These are phyloP conservation scores for Zhuqinia jingwanae DNA, from an alignment of 2,888 invertebrate species.

Conservation along the genomic window DNA sequence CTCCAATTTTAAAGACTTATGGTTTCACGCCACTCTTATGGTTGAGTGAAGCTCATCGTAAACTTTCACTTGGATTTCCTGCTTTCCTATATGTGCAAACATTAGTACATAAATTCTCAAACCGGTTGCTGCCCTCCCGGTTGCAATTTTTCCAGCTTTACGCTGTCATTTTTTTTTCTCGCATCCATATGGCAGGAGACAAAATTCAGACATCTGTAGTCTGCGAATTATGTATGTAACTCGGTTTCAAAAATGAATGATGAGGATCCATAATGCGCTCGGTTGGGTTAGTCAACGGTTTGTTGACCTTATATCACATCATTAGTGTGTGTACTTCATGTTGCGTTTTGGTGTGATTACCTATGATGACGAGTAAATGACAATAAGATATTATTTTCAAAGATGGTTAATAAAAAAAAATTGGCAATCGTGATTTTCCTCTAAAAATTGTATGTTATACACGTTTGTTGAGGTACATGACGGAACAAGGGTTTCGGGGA, in stretches of 20 bases:
- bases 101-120: neutral
- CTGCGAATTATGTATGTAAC: conserved; percentile 14
- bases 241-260: conserved; percentile 22
- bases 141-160: neutral
- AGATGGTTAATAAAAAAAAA: too few species aligned
- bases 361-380: conserved; percentile 19
- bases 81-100: neutral
- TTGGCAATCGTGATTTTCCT: conserved; percentile 37
- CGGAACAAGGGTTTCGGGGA: neutral
- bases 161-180: neutral
- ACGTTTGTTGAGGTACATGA: neutral
- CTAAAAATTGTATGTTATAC: conserved; percentile 2
- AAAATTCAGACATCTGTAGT: neutral
- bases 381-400: conserved; percentile 24
- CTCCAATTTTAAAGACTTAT: conserved; percentile 4
- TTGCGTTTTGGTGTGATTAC: neutral
- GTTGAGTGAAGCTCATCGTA: conserved; percentile 13
- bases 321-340: conserved; percentile 25
- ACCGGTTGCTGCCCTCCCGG: neutral
- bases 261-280: neutral
- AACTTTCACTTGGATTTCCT: neutral
- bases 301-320: conserved; percentile 36
- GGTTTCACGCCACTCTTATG: conserved; percentile 2
- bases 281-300: conserved; percentile 8
- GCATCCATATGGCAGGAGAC: neutral